Evolutionary conservation across 2,888 invertebrate genomes (phyloP).

Genomic region (Metalampra italica): DNA sequence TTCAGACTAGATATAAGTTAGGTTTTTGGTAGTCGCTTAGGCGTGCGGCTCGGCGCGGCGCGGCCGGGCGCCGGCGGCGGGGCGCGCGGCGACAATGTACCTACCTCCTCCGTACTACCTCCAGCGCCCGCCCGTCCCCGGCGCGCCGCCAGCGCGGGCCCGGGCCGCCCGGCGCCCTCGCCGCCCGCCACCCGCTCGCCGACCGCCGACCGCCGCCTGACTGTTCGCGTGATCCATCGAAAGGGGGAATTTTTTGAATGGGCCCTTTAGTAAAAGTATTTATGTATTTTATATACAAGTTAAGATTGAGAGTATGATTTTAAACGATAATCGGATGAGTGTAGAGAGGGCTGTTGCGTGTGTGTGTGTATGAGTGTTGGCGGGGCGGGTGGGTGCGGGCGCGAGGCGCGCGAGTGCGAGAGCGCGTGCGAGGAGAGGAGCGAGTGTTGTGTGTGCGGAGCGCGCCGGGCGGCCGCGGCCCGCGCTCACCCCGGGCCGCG

Average conservation of each 20-base stretch:
- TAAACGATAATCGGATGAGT: too few relatives aligned
- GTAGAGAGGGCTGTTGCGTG: neutral
- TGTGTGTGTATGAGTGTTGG: neutral
- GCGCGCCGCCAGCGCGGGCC: neutral
- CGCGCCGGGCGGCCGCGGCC: neutral
- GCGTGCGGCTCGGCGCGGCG: constrained; percentile 14
- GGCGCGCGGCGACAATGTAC: constrained; percentile 11
- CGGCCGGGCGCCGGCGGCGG: constrained; percentile 15
- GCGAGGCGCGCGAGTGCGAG: neutral
- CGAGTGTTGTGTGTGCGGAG: neutral
- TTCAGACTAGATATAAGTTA: constrained; percentile 76
- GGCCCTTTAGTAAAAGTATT: too few relatives aligned
- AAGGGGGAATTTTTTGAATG: too few relatives aligned
- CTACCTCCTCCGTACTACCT: constrained; percentile 9
- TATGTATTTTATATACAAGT: too few relatives aligned
- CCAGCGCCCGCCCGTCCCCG: neutral
- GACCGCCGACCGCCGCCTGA: too few relatives aligned
- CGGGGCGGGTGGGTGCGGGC: constrained; percentile 10
- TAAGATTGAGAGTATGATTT: too few relatives aligned
- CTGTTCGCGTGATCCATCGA: too few relatives aligned
- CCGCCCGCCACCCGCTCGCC: neutral
- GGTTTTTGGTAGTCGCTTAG: constrained; percentile 50
- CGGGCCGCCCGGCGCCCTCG: neutral
- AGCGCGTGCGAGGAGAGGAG: constrained; percentile 15
- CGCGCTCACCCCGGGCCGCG: constrained; percentile 81